These are phyloP conservation scores for Penelope pileata DNA, from an alignment of 2,113 vertebrate genomes.

Conservation along the genomic window DNA sequence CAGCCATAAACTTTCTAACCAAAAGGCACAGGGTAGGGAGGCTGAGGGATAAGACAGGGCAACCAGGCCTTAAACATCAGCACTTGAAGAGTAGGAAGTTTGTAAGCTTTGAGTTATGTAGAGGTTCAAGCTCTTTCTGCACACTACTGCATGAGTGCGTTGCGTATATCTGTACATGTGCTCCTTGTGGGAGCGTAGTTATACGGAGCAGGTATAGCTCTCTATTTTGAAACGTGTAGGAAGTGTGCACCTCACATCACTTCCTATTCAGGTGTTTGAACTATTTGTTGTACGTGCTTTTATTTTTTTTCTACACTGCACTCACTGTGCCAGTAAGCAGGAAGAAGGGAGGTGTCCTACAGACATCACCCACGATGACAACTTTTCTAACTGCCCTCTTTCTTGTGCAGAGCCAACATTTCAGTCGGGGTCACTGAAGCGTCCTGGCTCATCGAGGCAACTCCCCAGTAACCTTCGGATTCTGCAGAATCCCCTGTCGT, in stretches of 20 bases:
- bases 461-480: slow-evolving; percentile 89
- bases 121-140: not conserved
- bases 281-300: not conserved
- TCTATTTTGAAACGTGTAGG: not conserved
- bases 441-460: slow-evolving; percentile 83
- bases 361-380: not conserved
- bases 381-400: not conserved
- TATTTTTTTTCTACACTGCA: not conserved
- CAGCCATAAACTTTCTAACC: not conserved
- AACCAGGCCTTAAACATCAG: not conserved
- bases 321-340: not conserved
- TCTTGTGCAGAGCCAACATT: slow-evolving; percentile 78
- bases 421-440: slow-evolving; percentile 90
- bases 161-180: not conserved
- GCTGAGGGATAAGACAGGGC: not conserved
- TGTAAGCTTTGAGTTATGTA: not conserved
- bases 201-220: rapidly evolving
- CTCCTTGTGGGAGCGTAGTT: not conserved
- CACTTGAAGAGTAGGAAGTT: not conserved
- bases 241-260: not conserved
- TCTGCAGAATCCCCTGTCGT: slow-evolving; percentile 88
- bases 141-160: rapidly evolving
- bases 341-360: not conserved
- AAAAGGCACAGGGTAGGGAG: not conserved
- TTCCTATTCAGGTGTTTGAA: not conserved